Evolutionary conservation across 1,140 invertebrate genomes (phyloP), one percentile per base, ranked within the genome.

Genomic region (Apocrypta bakeri): DNA sequence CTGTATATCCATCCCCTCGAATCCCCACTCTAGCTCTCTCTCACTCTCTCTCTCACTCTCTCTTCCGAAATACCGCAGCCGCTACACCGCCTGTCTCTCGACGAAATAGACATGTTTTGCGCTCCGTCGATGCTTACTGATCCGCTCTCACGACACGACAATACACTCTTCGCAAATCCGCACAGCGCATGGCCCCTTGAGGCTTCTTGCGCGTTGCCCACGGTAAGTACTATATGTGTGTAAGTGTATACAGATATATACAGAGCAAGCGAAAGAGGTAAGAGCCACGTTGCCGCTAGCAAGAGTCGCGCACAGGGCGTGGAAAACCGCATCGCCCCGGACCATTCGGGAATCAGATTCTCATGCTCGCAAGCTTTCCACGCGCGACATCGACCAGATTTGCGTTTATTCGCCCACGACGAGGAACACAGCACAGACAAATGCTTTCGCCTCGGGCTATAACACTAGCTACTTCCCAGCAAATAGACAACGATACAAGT

Each of bases 121-220:
- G 89, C 85, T 89, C 85, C 84, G 63, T 83, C 85, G 85, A 86
- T 87, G 86, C 87, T 89, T 87, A 88, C 87, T 88, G 89, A 89
- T 89, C 85, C 85, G 84, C 82, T 85, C 86, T 85, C 14, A 21
- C 83, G 87, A 90, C 89, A 90, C 82, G 89, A 90, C 85, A 89
- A 90, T 89, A 90, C 89, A 90, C 89, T 90, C 87, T 89, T 89
- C 85, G 69, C 25, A 81, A 84, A 80, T 82, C 80, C 83, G 68
- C 48, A 56, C 48, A 21, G 2, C n/a, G 2, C 25, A 12, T 2
- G 63, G 12, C 63, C 63, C 63, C 24, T 25, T 9, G 63, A 66
- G 27, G 63, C 63, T 66, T 25, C 2, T 37, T 9, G 33, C 33
- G 33, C 33, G 33, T 37, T 9, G 33, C 33, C 33, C 33, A 9